Base-by-base conservation (phyloP, 2,113 vertebrate genomes). In the Brevimyrus niger region DNA sequence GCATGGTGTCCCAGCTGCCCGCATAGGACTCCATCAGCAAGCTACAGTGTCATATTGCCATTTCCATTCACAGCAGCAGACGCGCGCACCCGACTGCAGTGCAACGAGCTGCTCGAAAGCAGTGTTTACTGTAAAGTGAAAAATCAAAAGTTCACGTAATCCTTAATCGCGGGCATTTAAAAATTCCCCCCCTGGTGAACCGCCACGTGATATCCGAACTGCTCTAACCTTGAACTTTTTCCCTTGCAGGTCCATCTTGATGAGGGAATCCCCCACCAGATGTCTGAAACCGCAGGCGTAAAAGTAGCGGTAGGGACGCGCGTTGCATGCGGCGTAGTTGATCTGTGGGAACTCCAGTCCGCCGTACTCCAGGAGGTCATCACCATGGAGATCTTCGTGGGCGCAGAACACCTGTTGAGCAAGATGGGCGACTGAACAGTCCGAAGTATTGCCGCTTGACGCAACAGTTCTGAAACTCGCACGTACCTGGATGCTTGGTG, bases 261-360 rank as follows among this genome's bases (percentile, higher is more conserved):
- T 93, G 89, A 99, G 93, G 10, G 97, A 98, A 94, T 98, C 95
- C 86, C 97, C 97, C 55, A 99, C 92, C 91, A 99, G 17, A 89
- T 99, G 97, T 88, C 92, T 93, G 91, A 98, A 97, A 8, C 98
- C 98, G 17, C 97, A 99, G 15, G 97, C 97, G 0, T 98, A 99
- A 93, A 98, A 97, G 92, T 96, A 99, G 6, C 93, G 94, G 89
- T 99, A 99, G 0, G 95, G 97, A 83, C 92, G 94, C 4, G 97
- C 94, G 58, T 95, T 98, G 90, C 46, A 97, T 15, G 15, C 87
- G 0, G 89, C 21, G 27, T 99, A 99, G 91, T 99, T 97, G 92
- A 99, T 99, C 89, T 97, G 97, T 4, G 98, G 97, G 90, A 99
- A 98, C 92, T 99, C 98, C 91, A 99, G 65, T 1, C 98, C 97